phyloP scores from a whole-genome alignment of 2,113 vertebrate genomes.

The Pangasianodon hypophthalmus region DNA sequence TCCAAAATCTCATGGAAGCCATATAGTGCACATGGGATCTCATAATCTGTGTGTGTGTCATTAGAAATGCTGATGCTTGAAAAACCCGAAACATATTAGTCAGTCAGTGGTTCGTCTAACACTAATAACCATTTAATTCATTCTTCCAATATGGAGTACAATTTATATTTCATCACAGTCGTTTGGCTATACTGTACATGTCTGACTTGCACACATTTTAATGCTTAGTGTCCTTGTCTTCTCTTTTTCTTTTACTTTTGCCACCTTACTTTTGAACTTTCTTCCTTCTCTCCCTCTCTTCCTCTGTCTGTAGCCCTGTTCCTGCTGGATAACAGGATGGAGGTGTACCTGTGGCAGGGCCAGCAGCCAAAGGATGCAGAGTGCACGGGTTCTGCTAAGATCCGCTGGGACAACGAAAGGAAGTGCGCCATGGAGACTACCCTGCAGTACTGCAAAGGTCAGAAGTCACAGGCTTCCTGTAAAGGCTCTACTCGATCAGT shows the following conservation, averaged over 20 bases:
- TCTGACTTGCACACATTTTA: not conserved
- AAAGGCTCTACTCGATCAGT: not conserved
- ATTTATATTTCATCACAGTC: not conserved
- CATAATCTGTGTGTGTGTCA: not conserved
- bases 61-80: not conserved
- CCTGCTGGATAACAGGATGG: slow-evolving; percentile 78
- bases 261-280: not conserved
- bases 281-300: not conserved
- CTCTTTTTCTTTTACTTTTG: not conserved
- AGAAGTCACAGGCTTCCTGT: slow-evolving; percentile 33
- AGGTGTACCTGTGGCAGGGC: slow-evolving; percentile 83
- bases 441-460: slow-evolving; percentile 81
- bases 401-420: slow-evolving; percentile 79
- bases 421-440: slow-evolving; percentile 81
- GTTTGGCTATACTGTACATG: not conserved
- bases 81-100: not conserved
- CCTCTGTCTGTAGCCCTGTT: slow-evolving; percentile 68
- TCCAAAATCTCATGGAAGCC: not conserved
- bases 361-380: slow-evolving; percentile 70
- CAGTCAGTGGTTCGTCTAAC: not conserved
- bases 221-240: not conserved
- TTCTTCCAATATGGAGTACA: not conserved
- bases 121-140: not conserved
- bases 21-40: not conserved
- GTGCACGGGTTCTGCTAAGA: slow-evolving; percentile 74